A percentile compares a stretch with the other conserved stretches of the same genome.
phyloP scores from a whole-genome alignment of 2,797 vertebrate species.

The Poecilia velifera region DNA sequence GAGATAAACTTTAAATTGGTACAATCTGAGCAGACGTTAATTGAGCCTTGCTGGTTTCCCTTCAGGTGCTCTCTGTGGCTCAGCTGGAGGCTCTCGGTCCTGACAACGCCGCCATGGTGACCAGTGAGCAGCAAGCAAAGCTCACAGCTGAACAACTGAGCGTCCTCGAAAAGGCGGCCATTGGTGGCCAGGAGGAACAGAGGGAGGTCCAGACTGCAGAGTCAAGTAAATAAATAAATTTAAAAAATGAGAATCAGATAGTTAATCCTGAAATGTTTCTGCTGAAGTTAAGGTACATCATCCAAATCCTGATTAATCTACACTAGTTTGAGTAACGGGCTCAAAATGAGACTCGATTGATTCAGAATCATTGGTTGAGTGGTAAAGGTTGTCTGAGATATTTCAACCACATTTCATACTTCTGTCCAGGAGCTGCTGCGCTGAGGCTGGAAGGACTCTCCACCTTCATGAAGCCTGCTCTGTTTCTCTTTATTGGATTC shows the following conservation, averaged over 20 bases:
- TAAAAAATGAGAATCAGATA: not conserved
- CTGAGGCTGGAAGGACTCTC: constrained; percentile 56
- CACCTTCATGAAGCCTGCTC: constrained; percentile 61
- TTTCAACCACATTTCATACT: constrained; percentile 3
- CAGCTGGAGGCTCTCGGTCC: constrained; percentile 75
- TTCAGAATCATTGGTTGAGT: not conserved
- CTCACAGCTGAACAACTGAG: constrained; percentile 44
- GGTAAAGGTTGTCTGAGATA: not conserved
- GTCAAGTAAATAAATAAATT: constrained; percentile 36
- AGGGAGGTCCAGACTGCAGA: fast-evolving
- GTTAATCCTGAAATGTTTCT: not conserved
- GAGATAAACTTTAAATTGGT: not conserved
- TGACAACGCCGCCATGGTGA: constrained; percentile 73
- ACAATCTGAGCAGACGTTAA: not conserved
- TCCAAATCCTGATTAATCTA: not conserved
- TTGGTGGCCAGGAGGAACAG: not conserved
- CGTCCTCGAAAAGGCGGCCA: constrained; percentile 44
- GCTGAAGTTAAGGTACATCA: too few species aligned
- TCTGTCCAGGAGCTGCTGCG: constrained; percentile 62
- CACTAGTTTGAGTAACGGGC: not conserved
- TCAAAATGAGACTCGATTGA: not conserved
- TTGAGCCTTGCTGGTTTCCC: not conserved
- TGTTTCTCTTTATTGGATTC: constrained; percentile 64
- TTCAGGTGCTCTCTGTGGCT: constrained; percentile 63
- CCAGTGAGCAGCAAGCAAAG: constrained; percentile 49